Percentiles rank a stretch among this genome's conserved stretches.
These are phyloP conservation scores for Corynorhinus townsendii DNA, from an alignment of 2,113 vertebrate genomes.

Conservation along the genomic window DNA sequence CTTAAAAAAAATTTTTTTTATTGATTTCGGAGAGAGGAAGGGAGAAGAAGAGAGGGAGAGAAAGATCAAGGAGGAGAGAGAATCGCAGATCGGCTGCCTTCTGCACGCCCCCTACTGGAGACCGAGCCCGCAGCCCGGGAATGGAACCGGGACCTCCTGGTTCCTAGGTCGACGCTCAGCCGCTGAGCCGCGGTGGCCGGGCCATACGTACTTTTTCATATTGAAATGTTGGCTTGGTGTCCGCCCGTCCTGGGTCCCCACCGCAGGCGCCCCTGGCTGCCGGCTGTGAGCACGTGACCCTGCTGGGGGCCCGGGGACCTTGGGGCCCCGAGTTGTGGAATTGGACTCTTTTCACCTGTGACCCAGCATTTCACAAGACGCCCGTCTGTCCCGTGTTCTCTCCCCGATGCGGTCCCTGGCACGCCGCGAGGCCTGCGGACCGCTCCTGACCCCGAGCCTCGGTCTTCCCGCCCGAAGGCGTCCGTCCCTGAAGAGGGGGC, in stretches of 20 bases:
- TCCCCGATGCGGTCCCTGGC: not conserved
- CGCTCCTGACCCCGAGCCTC: not conserved
- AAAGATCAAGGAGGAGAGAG: too few species aligned
- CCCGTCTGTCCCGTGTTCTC: accelerated
- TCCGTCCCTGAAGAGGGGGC: not conserved
- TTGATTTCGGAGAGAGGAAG: too few species aligned
- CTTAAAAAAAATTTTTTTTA: too few species aligned
- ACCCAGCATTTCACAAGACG: not conserved
- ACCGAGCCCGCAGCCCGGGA: too few species aligned
- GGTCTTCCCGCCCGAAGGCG: not conserved
- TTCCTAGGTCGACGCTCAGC: too few species aligned
- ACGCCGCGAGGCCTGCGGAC: accelerated
- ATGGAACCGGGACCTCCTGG: too few species aligned
- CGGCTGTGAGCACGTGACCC: too few species aligned
- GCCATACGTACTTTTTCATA: accelerated
- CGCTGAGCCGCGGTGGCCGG: too few species aligned
- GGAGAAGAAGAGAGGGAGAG: too few species aligned
- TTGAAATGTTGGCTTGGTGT: accelerated
- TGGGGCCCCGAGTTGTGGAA: too few species aligned
- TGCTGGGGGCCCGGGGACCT: not conserved
- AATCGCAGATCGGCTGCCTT: too few species aligned
- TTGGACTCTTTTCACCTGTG: not conserved
- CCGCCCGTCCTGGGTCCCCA: not conserved
- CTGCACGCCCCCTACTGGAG: too few species aligned
- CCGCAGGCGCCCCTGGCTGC: not conserved